These are phyloP conservation scores for Drosophila picticornis DNA, from an alignment of 2,888 invertebrate species.

Conservation along the genomic window DNA sequence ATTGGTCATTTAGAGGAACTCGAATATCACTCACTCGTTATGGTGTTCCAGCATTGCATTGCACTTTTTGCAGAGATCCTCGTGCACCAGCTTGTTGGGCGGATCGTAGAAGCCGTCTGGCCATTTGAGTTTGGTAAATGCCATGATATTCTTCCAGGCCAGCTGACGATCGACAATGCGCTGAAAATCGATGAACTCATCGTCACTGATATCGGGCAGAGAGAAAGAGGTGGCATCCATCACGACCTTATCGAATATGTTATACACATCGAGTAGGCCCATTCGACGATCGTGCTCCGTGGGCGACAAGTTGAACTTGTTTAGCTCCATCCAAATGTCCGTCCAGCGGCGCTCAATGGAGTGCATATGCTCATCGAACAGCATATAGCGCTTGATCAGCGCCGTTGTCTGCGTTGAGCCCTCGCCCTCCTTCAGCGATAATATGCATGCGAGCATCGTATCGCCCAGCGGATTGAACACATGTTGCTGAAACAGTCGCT, in stretches of 20 bases:
- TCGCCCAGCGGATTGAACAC: conserved; percentile 86
- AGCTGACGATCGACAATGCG: conserved; percentile 82
- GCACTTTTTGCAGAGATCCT: conserved; percentile 83
- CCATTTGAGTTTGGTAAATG: conserved; percentile 83
- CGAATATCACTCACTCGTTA: conserved; percentile 74
- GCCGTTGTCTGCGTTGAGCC: conserved; percentile 82
- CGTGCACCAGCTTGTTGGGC: conserved; percentile 80
- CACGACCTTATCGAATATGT: conserved; percentile 83
- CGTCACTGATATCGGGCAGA: conserved; percentile 81
- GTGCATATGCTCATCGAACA: conserved; percentile 88
- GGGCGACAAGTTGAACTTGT: conserved; percentile 83
- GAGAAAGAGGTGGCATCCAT: conserved; percentile 82
- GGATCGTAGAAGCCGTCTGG: conserved; percentile 82
- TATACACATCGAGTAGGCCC: conserved; percentile 82
- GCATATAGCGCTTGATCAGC: conserved; percentile 86
- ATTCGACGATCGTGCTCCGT: conserved; percentile 83
- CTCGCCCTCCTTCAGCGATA: conserved; percentile 85
- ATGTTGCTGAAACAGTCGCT: conserved; percentile 88
- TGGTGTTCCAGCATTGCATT: conserved; percentile 83
- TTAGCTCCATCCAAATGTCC: conserved; percentile 85
- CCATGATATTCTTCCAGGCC: conserved; percentile 84
- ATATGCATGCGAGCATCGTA: conserved; percentile 86
- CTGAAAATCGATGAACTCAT: conserved; percentile 84
- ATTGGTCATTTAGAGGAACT: background rate
- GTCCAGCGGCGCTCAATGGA: conserved; percentile 86